Evolutionary conservation across 2,113 vertebrate genomes (phyloP).

Genomic region (Lates calcarifer): DNA sequence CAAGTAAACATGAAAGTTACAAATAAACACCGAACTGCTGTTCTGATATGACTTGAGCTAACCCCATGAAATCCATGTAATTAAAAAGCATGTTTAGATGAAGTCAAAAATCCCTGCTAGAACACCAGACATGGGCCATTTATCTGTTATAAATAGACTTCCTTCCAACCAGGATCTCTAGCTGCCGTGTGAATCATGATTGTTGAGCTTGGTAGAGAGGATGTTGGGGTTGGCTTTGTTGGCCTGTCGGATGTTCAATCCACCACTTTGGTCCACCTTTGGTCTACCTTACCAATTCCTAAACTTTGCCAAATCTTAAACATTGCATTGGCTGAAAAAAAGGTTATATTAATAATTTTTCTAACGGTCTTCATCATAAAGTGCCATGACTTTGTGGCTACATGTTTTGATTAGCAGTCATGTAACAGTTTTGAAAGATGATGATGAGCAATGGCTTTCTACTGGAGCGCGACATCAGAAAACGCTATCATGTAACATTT

Average conservation of each 20-base stretch:
- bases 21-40: not conserved
- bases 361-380: too few species aligned
- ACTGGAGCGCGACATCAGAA: not conserved
- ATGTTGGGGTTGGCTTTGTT: not conserved
- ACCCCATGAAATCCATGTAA: not conserved
- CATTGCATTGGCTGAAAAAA: not conserved
- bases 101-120: too few species aligned
- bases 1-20: slow-evolving; percentile 14
- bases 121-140: too few species aligned
- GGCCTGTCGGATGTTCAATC: not conserved
- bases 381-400: too few species aligned
- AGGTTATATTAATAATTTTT: too few species aligned
- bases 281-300: not conserved
- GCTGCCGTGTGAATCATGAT: too few species aligned
- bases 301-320: not conserved
- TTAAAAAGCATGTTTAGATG: not conserved
- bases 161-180: not conserved
- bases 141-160: not conserved
- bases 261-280: not conserved
- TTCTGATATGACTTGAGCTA: not conserved
- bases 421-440: not conserved
- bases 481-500: not conserved
- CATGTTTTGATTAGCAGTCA: too few species aligned
- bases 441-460: not conserved
- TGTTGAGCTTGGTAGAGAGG: too few species aligned